A percentile compares a stretch with the other conserved stretches of the same genome.
These are phyloP conservation scores for Scaptodrosophila lebanonensis DNA, from an alignment of 1,140 invertebrate species.

Conservation along the genomic window DNA sequence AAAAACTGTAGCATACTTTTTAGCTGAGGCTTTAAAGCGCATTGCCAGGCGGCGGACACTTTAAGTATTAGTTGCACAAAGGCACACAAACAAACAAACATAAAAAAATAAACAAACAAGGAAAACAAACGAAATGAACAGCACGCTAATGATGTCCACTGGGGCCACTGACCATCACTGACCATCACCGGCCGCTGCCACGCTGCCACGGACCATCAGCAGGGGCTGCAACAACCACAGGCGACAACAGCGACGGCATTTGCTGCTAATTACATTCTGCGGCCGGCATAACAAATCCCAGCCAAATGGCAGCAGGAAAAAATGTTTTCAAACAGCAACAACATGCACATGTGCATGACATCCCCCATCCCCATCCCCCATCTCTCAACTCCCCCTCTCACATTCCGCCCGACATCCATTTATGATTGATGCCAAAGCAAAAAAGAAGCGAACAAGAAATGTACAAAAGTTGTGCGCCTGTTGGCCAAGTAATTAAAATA, in stretches of 20 bases:
- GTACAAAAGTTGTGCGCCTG: slow-evolving; percentile 1
- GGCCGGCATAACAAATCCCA: slow-evolving; percentile 69
- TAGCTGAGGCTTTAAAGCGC: no score
- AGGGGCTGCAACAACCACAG: not conserved
- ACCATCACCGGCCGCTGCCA: not conserved
- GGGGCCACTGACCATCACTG: slow-evolving; percentile 12
- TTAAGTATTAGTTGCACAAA: no score
- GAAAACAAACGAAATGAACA: no score
- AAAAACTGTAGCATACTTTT: no score
- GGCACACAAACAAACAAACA: no score
- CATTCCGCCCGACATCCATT: slow-evolving; percentile 21
- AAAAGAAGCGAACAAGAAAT: slow-evolving; percentile 11
- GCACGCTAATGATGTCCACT: no score
- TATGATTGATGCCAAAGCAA: slow-evolving; percentile 61
- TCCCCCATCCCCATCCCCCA: slow-evolving; percentile 13
- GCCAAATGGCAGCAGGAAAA: slow-evolving; percentile 8
- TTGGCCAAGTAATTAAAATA: slow-evolving; percentile 66
- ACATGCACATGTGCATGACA: slow-evolving; percentile 53
- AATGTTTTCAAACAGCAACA: slow-evolving; percentile 19
- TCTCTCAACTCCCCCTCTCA: slow-evolving; percentile 19
- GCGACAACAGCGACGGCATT: slow-evolving; percentile 39
- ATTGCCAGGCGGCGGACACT: no score
- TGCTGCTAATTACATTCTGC: slow-evolving; percentile 74
- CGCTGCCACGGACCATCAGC: not conserved
- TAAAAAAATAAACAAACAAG: no score